Base-by-base conservation (phyloP, 1,140 invertebrate species). In the Neodiprion fabricii region DNA sequence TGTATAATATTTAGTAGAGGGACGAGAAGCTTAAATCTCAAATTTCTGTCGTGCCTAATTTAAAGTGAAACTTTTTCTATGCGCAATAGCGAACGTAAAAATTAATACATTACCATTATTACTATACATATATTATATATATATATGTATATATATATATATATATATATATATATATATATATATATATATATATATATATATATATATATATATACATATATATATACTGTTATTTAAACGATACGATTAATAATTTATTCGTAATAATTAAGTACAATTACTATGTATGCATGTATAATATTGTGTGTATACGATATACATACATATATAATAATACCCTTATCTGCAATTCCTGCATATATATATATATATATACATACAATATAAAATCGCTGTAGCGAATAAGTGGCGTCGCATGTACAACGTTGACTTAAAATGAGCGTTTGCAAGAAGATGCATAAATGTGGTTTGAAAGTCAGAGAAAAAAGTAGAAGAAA, bases 81-180 rank as follows among this genome's bases (percentile, higher is more conserved):
- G 53, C 53, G 53, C 53, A 61, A 61, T 61, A 61, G 53, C 53
- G 53, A 61, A 61, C 53, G 53, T 61, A 40, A 40, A 40, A 40
- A 40, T 61, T 12, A 61, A n/a, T 61, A 61, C n/a, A 61, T 61
- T 11, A 61, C 11, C n/a, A 61, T 12, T 61, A 12, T n/a, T 3
- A n/a, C 53, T 61, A n/a, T 61, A n/a, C 8, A 61, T 14, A 14
- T 61, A 12, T 17, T 61, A 14, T 17, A 61, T 17, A 40, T 40
- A 40, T 40, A 40, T 40, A 40, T 40, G 4, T 40, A 40, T 40
- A 40, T 40, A 40, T 40, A 40, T 61, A 61, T 61, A 61, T 61
- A n/a, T 4, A n/a, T 61, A 61, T 14, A 61, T 61, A 11, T n/a
- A 61, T n/a, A 53, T 17, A 17, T 17, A 17, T 17, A 17, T 61